These are phyloP conservation scores for Panthera uncia DNA, from an alignment of 2,113 vertebrate species.

Conservation along the genomic window DNA sequence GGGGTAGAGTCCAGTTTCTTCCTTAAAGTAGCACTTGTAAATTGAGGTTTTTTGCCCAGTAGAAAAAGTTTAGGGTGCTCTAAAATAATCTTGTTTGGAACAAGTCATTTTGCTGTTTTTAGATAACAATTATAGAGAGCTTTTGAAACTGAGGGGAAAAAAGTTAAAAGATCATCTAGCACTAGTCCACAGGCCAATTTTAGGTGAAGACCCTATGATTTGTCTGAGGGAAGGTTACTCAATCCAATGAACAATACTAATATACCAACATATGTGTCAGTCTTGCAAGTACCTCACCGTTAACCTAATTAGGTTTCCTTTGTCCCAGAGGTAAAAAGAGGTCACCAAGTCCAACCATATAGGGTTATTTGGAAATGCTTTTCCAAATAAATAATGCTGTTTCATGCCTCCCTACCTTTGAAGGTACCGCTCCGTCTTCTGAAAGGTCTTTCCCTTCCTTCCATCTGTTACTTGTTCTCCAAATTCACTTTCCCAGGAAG, in stretches of 20 bases:
- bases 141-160: background rate
- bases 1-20: background rate
- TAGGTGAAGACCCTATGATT: background rate
- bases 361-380: background rate
- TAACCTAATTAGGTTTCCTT: constrained; percentile 28
- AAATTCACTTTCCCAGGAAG: background rate
- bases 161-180: background rate
- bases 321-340: background rate
- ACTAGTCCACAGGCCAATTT: background rate
- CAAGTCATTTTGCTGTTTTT: constrained; percentile 26
- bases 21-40: background rate
- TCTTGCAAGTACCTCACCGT: background rate
- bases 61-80: background rate
- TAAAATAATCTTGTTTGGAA: background rate
- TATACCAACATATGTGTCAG: background rate
- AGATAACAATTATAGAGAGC: background rate
- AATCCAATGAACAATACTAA: background rate
- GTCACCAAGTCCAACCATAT: background rate
- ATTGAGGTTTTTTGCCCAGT: background rate
- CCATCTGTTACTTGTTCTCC: background rate
- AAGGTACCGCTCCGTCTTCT: background rate
- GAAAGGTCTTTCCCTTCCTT: background rate
- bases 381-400: constrained; percentile 20
- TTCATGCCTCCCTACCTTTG: background rate
- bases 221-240: background rate